Percentiles rank a stretch among this genome's conserved stretches.
These are phyloP conservation scores for Sandelia bainsii DNA, from an alignment of 2,797 vertebrate species.

Conservation along the genomic window DNA sequence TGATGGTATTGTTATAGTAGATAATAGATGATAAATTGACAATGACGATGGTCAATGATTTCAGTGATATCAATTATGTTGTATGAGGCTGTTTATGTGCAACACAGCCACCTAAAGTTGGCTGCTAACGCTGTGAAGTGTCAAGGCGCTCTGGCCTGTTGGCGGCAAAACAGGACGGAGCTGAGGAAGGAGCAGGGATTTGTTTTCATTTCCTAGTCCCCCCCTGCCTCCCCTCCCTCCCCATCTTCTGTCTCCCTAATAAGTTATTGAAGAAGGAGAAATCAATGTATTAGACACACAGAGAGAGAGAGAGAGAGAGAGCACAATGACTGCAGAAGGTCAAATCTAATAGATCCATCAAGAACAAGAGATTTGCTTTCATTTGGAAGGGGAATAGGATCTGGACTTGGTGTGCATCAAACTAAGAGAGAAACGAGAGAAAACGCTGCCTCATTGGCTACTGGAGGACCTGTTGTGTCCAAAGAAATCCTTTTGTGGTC, in stretches of 20 bases:
- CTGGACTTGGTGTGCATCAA: constrained; percentile 37
- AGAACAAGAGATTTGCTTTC: constrained; percentile 60
- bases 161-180: constrained; percentile 23
- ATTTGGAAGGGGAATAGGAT: constrained; percentile 38
- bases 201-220: constrained; percentile 48
- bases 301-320: constrained; percentile 12
- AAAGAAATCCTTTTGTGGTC: constrained; percentile 7
- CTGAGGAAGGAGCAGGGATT: constrained; percentile 50
- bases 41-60: neutral
- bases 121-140: constrained; percentile 15
- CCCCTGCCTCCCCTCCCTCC: neutral
- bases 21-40: constrained; percentile 4
- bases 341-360: constrained; percentile 68
- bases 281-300: constrained; percentile 60
- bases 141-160: constrained; percentile 1
- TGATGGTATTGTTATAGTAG: constrained; percentile 39
- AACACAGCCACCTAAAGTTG: constrained; percentile 2
- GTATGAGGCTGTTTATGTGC: constrained; percentile 5
- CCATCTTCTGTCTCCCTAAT: constrained; percentile 62
- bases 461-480: constrained; percentile 25
- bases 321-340: constrained; percentile 64
- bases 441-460: constrained; percentile 7
- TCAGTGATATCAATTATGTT: constrained; percentile 23
- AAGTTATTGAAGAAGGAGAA: constrained; percentile 73
- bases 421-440: neutral